Evolutionary conservation across 2,888 invertebrate genomes (phyloP), one percentile per base, ranked within the genome.

Genomic region (Ypsolopha sequella): DNA sequence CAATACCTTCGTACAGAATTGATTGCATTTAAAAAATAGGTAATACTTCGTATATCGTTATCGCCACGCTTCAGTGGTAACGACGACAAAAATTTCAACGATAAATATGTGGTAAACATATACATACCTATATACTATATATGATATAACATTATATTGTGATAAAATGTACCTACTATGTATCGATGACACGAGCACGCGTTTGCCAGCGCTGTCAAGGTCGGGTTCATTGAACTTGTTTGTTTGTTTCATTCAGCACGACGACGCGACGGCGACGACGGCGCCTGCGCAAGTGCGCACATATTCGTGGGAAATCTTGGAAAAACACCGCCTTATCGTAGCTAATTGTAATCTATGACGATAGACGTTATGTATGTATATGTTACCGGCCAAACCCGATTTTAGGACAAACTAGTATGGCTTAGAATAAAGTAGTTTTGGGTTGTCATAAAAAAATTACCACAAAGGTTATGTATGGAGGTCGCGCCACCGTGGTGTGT

Each of bases 141-240:
- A 39, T 39, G 39, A 1, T 39, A 10, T 39, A 10, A 9, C 6
- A 11, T 39, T 11, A 10, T 43, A 11, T 41, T 41, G 8, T 41
- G 7, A 13, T 6, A 41, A 7, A 9, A 43, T 7, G 24, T 9
- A 43, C 7, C 41, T 14, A 46, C 34, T 9, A 34, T 46, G 33
- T 33, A 46, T 50, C n/a, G 41, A 10, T 50, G 35, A 41, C 48
- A 33, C 39, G 24, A 39, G 41, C 39, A 24, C 36, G 11, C 43
- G 43, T 33, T 13, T 48, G 43, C 50, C 73, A 73, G 63, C 70
- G 68, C 65, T 73, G 68, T 60, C 84, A 84, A 84, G 84, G 84
- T 84, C 78, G 74, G 69, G 80, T 75, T 79, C 77, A 58, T 68
- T 80, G 80, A 82, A 81, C 84, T 65, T 71, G 72, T 74, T 77